phyloP scores from a whole-genome alignment of 2,888 invertebrate genomes.

The Amphipyra berbera region DNA sequence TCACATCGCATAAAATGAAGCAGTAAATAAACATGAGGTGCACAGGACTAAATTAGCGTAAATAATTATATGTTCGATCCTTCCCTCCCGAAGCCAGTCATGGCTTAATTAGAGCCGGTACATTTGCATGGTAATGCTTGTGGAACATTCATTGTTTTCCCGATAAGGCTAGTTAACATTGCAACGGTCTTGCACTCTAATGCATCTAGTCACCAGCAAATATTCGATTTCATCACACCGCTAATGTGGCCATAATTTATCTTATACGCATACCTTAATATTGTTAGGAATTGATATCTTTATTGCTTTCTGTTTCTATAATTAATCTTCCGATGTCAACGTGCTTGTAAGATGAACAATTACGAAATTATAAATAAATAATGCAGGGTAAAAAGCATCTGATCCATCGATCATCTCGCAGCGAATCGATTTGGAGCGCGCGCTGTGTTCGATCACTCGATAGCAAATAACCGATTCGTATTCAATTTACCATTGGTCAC shows the following conservation, averaged over 20 bases:
- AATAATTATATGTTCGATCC: slow-evolving; percentile 64
- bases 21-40: slow-evolving; percentile 52
- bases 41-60: slow-evolving; percentile 61
- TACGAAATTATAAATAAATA: slow-evolving; percentile 46
- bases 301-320: slow-evolving; percentile 22
- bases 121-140: slow-evolving; percentile 74
- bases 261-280: slow-evolving; percentile 1
- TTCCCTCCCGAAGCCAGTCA: slow-evolving; percentile 57
- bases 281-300: slow-evolving; percentile 35
- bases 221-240: slow-evolving; percentile 38
- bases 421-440: slow-evolving; percentile 75
- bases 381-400: slow-evolving; percentile 38
- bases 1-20: slow-evolving; percentile 27
- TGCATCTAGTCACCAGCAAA: slow-evolving; percentile 39
- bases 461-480: slow-evolving; percentile 77
- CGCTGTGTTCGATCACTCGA: slow-evolving; percentile 72
- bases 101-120: slow-evolving; percentile 75
- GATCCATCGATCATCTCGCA: slow-evolving; percentile 74
- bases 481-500: slow-evolving; percentile 84
- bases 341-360: slow-evolving; percentile 18
- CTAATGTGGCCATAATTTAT: slow-evolving; percentile 25
- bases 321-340: slow-evolving; percentile 37
- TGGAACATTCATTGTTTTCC: slow-evolving; percentile 74
- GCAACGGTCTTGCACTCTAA: slow-evolving; percentile 54
- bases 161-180: slow-evolving; percentile 73